Evolutionary conservation across 2,113 vertebrate genomes (phyloP), one percentile per base, ranked within the genome.

Genomic region (Siniperca knerii): DNA sequence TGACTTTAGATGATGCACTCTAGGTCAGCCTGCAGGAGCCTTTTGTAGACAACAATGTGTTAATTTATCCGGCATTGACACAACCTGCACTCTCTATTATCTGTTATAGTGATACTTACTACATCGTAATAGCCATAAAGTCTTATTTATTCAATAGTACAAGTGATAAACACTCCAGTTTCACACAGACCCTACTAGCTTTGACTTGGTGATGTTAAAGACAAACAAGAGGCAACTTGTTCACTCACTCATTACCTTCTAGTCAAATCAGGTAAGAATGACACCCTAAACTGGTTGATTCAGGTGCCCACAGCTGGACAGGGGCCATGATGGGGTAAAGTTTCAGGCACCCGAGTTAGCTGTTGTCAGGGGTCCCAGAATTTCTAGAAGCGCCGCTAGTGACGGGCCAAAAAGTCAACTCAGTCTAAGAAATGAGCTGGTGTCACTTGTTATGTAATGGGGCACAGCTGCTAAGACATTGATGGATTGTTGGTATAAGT

Each of bases 391-490:
- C 8, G 2, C 77, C 1, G 3, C 33, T 76, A 50, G 40, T 62
- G 33, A 46, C 25, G 1, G 25, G 54, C 60, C 82, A 84, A 62
- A 68, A 57, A 54, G 52, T 82, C 18, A 61, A 6, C 18, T 62
- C 29, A 29, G 13, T 68, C 29, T 44, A n/a, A 78, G 61, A 70
- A 37, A 40, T 58, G 48, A 87, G 50, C 46, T 71, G 60, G 25
- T 86, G 83, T 80, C 54, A 77, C 25, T 73, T 70, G 25, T 80
- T 84, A 71, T 71, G 73, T 83, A 67, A 84, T n/a, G 7, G 42
- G 40, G 15, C 29, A 76, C 46, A 58, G 65, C 76, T 79, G 57
- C 13, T 42, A 6, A 73, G n/a, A 68, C 20, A 58, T 1, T 74
- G 29, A 73, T n/a, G 13, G 46, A 69, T 75, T 84, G 33, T 67